Percentiles rank a stretch among this genome's conserved stretches.
These are phyloP conservation scores for Phycodurus eques DNA, from an alignment of 2,113 vertebrate species.

Conservation along the genomic window DNA sequence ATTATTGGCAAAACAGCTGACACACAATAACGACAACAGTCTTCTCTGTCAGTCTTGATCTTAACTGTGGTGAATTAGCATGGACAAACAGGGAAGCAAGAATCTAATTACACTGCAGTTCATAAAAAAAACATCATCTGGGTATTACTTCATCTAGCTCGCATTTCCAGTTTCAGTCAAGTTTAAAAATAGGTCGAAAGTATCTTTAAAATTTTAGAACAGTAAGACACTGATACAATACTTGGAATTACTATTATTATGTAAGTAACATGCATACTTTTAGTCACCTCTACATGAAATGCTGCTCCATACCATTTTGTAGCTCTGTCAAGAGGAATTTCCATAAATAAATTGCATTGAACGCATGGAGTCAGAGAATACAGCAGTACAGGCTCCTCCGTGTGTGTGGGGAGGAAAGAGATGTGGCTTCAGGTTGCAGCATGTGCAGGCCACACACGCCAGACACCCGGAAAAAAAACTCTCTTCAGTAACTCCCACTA, in stretches of 20 bases:
- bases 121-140: conserved; percentile 12
- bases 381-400: conserved; percentile 24
- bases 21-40: conserved; percentile 35
- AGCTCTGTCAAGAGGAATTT: neutral
- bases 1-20: conserved; percentile 11
- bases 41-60: conserved; percentile 22
- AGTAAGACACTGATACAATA: neutral
- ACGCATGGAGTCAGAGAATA: conserved; percentile 20
- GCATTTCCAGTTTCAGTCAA: conserved; percentile 3
- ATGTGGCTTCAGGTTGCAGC: conserved; percentile 44
- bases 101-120: conserved; percentile 29
- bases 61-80: conserved; percentile 38
- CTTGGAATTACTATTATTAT: neutral
- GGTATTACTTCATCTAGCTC: neutral
- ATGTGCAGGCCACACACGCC: conserved; percentile 33
- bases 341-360: conserved; percentile 6
- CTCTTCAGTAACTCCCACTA: conserved; percentile 25
- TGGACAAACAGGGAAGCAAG: conserved; percentile 4
- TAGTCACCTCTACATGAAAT: neutral
- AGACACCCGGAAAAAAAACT: conserved; percentile 38
- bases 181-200: neutral
- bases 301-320: neutral
- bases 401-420: conserved; percentile 29
- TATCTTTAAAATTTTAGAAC: neutral
- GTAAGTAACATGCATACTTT: too few species aligned